Evolutionary conservation across 2,797 vertebrate species (phyloP).

Genomic region (Amblyopsis hoosieri): DNA sequence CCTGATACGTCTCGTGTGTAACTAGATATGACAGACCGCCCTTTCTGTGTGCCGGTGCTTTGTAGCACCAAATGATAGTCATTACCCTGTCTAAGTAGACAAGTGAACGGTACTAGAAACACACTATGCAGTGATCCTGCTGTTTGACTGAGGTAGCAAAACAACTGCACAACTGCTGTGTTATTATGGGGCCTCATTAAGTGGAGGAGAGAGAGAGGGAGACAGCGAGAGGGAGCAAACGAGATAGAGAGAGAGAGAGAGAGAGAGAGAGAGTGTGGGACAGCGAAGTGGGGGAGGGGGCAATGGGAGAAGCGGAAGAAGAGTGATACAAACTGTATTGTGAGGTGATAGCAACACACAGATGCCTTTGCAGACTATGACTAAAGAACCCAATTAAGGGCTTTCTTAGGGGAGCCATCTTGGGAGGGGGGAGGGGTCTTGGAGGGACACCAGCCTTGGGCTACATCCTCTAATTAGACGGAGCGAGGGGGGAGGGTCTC

Average conservation of each 20-base stretch:
- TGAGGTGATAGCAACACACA: constrained; percentile 77
- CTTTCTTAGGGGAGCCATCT: constrained; percentile 84
- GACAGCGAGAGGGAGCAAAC: constrained; percentile 50
- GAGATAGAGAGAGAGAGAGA: constrained; percentile 55
- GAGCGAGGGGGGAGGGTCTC: constrained; percentile 80
- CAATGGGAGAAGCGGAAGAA: constrained; percentile 5
- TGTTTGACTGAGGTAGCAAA: constrained; percentile 85
- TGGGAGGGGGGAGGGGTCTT: constrained; percentile 80
- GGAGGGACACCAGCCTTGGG: constrained; percentile 82
- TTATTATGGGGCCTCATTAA: constrained; percentile 87
- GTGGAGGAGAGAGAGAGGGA: constrained; percentile 76
- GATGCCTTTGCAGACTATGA: constrained; percentile 80
- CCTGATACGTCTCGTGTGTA: constrained; percentile 67
- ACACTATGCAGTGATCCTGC: constrained; percentile 78
- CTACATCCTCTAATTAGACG: constrained; percentile 86
- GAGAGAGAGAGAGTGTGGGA: constrained; percentile 64
- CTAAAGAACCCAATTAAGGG: constrained; percentile 86
- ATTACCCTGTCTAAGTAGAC: constrained; percentile 83
- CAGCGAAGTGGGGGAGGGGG: constrained; percentile 16
- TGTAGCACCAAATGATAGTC: constrained; percentile 81
- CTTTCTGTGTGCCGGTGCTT: constrained; percentile 73
- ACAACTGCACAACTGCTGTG: constrained; percentile 84
- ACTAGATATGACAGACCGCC: constrained; percentile 74
- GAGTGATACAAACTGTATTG: constrained; percentile 66
- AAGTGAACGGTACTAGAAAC: constrained; percentile 81